Base-by-base conservation (phyloP, 2,888 invertebrate species). In the Andricus curvator region DNA sequence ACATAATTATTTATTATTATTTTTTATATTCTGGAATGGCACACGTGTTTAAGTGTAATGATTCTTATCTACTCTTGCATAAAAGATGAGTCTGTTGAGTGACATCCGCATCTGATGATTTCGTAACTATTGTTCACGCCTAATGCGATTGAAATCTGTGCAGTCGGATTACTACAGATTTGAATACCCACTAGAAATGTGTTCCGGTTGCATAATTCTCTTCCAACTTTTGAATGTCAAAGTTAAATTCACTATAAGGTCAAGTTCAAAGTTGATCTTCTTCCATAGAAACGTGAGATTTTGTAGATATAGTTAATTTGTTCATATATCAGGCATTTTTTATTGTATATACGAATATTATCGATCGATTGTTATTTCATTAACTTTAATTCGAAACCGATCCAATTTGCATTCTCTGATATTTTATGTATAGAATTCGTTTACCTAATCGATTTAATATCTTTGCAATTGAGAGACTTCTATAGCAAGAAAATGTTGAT, bases 121-220 rank as follows among this genome's bases (percentile, higher is more conserved):
- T 41, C 67, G 41, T 67, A 67, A 67, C 67, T 67, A 6, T 41
- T 66, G 9, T 66, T 67, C 41, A n/a, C n/a, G 20, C 9, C 8
- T 37, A 66, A 67, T 22, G 2, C 37, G 13, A 67, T 22, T 67
- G 13, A 41, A 41, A 37, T 67, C 37, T 44, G 67, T 22, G 22
- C 6, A 67, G 11, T 41, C 41, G 67, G n/a, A 67, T 67, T 67
- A 44, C 67, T 13, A 67, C 4, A 41, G 67, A 67, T 67, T 67
- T 67, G 67, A 67, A 67, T 44, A 37, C 67, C 41, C 22, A 67
- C 67, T 51, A 29, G 44, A 25, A 25, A 25, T 68, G 2, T 44
- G 22, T 70, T 70, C 70, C 70, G 70, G 25, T 70, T 70, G 70
- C 70, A 70, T 51, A 70, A 70, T n/a, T 68, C 68, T 44, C 67